These are phyloP conservation scores for Eupelmus urozonus DNA, from an alignment of 2,888 invertebrate genomes.

Conservation along the genomic window DNA sequence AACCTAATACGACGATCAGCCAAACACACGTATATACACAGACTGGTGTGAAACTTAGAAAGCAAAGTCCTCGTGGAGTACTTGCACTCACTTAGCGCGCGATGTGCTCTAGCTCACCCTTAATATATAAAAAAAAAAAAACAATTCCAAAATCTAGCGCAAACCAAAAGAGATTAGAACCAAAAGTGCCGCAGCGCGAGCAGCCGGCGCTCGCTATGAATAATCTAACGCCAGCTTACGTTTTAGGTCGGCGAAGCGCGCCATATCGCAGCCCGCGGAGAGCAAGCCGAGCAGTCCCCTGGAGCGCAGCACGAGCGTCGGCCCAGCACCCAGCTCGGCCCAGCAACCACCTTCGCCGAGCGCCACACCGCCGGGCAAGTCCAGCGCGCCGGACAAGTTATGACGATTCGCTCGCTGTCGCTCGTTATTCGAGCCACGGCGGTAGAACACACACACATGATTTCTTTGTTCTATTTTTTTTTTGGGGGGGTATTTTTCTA, in stretches of 20 bases:
- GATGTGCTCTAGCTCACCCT: background rate
- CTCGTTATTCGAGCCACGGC: slow-evolving; percentile 74
- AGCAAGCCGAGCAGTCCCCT: slow-evolving; percentile 61
- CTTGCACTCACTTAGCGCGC: too few relatives aligned
- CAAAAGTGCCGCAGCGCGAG: too few relatives aligned
- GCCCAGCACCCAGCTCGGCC: slow-evolving; percentile 64
- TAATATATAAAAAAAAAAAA: slow-evolving; percentile 15
- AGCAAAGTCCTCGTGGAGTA: too few relatives aligned
- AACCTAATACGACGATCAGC: too few relatives aligned
- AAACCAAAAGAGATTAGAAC: background rate
- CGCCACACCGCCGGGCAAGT: slow-evolving; percentile 23
- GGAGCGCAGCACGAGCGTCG: slow-evolving; percentile 74
- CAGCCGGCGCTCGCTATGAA: too few relatives aligned
- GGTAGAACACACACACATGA: slow-evolving; percentile 60
- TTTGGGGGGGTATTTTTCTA: too few relatives aligned
- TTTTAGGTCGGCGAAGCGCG: slow-evolving; percentile 77
- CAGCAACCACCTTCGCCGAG: slow-evolving; percentile 15
- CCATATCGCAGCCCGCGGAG: slow-evolving; percentile 77
- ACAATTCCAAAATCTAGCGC: background rate
- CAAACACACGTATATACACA: too few relatives aligned
- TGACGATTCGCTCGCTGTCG: slow-evolving; percentile 76
- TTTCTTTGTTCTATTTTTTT: too few relatives aligned
- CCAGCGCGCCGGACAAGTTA: slow-evolving; percentile 65
- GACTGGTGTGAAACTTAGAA: too few relatives aligned
- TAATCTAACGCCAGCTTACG: too few relatives aligned